These are phyloP conservation scores for Nyctibius bracteatus DNA, from an alignment of 2,113 vertebrate species.

Conservation along the genomic window DNA sequence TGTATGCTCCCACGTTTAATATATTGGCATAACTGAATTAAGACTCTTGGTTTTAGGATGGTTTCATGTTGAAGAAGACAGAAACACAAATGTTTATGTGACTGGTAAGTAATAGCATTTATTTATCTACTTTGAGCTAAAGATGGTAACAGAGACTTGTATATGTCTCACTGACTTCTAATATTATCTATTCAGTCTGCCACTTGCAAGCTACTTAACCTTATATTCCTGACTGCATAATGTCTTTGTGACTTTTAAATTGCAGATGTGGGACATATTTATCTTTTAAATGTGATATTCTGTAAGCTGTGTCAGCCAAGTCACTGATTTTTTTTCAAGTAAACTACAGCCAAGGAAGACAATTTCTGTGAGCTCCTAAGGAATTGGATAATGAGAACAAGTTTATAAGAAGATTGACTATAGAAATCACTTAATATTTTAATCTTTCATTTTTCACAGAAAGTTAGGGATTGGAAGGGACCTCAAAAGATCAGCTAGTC, in stretches of 20 bases:
- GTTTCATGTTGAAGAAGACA: constrained; percentile 92
- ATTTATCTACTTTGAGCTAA: neutral
- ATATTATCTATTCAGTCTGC: neutral
- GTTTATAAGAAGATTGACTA: neutral
- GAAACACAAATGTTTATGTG: constrained; percentile 96
- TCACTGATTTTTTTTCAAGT: neutral
- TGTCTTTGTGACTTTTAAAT: neutral
- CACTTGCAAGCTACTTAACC: neutral
- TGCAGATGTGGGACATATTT: neutral
- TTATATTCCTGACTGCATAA: neutral
- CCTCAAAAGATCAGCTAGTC: too few relatives aligned
- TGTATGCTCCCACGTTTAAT: neutral
- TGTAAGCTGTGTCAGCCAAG: neutral
- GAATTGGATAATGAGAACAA: neutral
- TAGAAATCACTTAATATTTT: neutral
- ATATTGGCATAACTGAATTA: neutral
- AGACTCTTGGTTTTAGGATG: constrained; percentile 79
- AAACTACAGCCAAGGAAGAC: neutral
- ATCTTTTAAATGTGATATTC: neutral
- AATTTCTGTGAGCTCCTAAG: neutral
- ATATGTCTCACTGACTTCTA: neutral
- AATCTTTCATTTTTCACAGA: neutral
- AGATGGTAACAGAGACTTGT: neutral
- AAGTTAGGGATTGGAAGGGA: too few relatives aligned
- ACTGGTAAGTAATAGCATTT: constrained; percentile 78